Percentiles rank a stretch among this genome's conserved stretches.
Conservation (phyloP, 2,113 vertebrate genomes). For the Nanorana parkeri region DNA sequence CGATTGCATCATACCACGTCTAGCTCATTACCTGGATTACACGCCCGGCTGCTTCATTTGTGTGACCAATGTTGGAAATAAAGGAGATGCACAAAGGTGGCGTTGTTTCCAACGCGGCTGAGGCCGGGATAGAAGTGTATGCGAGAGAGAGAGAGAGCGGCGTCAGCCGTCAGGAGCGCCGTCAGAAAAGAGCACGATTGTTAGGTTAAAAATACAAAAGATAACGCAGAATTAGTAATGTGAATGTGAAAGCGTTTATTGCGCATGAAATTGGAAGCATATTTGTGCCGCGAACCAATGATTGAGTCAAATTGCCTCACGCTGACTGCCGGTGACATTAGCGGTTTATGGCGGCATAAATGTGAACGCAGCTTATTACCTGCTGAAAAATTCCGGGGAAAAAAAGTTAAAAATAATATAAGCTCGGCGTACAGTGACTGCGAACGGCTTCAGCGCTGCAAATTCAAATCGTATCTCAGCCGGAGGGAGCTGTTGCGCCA, state of each 20-base stretch:
- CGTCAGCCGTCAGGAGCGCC: background rate
- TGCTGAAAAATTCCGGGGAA: background rate
- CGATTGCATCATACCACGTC: constrained; percentile 1
- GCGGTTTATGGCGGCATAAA: constrained; percentile 17
- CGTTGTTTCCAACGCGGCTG: background rate
- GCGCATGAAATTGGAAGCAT: constrained; percentile 54
- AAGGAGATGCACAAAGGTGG: background rate
- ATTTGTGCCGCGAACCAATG: constrained; percentile 50
- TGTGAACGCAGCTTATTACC: constrained; percentile 11
- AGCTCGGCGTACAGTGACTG: background rate
- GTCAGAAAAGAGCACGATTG: constrained; percentile 1
- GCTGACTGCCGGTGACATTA: constrained; percentile 43
- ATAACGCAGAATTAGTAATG: constrained; percentile 40
- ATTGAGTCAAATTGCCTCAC: constrained; percentile 28
- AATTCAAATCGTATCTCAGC: background rate
- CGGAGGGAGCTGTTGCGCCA: too few species aligned
- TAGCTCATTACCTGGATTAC: constrained; percentile 13
- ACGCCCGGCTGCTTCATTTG: background rate
- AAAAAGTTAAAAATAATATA: background rate
- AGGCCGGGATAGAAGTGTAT: constrained; percentile 3
- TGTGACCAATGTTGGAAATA: background rate
- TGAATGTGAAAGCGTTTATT: constrained; percentile 49
- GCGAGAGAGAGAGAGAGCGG: constrained; percentile 14
- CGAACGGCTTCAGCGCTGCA: background rate
- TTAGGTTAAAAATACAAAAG: constrained; percentile 45